Conservation (phyloP, 2,797 vertebrate genomes). For the Garrulus glandarius region DNA sequence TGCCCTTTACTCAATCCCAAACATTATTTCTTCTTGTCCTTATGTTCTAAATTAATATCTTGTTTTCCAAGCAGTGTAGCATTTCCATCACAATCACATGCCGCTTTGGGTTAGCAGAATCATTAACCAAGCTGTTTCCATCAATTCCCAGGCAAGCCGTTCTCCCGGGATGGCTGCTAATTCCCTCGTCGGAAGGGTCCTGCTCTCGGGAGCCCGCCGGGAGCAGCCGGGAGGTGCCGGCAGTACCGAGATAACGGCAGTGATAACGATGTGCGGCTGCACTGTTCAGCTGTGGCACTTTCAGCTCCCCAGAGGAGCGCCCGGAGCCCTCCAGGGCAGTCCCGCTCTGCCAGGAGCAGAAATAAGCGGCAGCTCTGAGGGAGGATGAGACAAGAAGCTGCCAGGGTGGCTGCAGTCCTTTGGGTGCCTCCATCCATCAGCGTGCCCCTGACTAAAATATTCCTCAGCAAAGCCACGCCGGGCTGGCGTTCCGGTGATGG, state of each 20-base stretch:
- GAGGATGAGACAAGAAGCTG: neutral
- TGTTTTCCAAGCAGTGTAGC: conserved; percentile 55
- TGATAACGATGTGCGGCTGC: neutral
- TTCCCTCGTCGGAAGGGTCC: neutral
- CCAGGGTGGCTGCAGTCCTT: neutral
- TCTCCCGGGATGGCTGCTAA: neutral
- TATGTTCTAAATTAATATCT: conserved; percentile 65
- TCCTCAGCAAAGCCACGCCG: neutral
- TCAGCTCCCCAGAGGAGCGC: neutral
- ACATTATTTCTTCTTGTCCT: conserved; percentile 45
- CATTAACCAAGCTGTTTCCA: conserved; percentile 47
- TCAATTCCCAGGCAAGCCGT: neutral
- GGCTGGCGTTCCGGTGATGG: neutral
- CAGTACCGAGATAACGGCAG: rapidly evolving
- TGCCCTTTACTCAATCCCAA: conserved; percentile 39
- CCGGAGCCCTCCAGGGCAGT: neutral
- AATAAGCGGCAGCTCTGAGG: neutral
- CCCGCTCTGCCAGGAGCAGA: neutral
- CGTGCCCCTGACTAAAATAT: neutral
- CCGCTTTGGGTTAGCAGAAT: conserved; percentile 23
- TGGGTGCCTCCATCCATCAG: neutral
- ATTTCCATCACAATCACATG: conserved; percentile 44
- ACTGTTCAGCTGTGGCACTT: no score
- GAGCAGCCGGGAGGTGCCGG: neutral
- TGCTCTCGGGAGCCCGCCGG: neutral